A percentile compares a stretch with the other conserved stretches of the same genome.
Conservation (phyloP, 2,113 vertebrate genomes). For the Sinocyclocheilus rhinocerous region DNA sequence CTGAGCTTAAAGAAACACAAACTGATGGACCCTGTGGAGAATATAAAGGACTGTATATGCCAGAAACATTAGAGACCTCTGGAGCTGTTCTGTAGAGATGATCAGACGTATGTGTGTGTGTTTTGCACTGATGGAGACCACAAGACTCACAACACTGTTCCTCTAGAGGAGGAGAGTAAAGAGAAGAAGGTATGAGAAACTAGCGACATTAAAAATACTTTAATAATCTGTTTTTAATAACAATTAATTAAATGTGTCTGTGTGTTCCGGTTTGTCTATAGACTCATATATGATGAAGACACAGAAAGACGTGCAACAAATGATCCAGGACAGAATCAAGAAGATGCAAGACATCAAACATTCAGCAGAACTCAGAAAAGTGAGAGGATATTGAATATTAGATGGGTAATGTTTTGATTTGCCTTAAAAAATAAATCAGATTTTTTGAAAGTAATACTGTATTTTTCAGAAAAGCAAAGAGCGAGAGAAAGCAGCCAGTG, state of each 20-base stretch:
- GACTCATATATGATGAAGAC: background rate
- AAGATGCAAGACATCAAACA: background rate
- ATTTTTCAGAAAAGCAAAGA: background rate
- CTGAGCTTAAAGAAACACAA: too few relatives aligned
- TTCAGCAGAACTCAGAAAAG: background rate
- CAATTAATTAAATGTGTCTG: background rate
- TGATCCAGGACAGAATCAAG: background rate
- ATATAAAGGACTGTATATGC: background rate
- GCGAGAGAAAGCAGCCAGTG: background rate
- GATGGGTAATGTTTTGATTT: background rate
- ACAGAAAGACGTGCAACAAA: background rate
- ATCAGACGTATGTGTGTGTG: background rate
- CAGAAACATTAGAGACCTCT: background rate
- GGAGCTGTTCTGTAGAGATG: background rate
- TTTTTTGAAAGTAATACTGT: background rate
- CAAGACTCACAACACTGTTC: conserved; percentile 3
- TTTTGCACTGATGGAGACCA: background rate
- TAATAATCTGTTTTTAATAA: background rate
- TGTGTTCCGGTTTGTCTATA: background rate
- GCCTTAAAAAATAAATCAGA: background rate
- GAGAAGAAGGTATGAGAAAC: background rate
- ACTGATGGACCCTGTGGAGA: background rate
- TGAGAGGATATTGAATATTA: background rate
- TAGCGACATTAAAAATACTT: background rate
- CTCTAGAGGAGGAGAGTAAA: background rate